phyloP scores from a whole-genome alignment of 2,888 invertebrate species.

The Agonopterix alstromeriana region DNA sequence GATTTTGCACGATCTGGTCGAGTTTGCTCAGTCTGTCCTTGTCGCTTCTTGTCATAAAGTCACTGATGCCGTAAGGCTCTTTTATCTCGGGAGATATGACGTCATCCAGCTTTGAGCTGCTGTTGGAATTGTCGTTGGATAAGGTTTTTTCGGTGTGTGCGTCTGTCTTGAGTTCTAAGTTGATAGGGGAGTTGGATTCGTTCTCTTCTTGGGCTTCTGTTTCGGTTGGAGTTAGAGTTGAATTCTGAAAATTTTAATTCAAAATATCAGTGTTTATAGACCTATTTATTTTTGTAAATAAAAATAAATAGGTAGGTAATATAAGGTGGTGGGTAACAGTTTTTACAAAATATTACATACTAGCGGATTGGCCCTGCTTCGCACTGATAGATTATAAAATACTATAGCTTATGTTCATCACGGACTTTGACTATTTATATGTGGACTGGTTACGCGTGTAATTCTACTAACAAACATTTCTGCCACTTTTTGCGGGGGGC shows the following conservation, averaged over 20 bases:
- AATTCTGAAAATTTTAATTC: constrained; percentile 36
- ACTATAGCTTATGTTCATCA: no score
- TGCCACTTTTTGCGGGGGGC: no score
- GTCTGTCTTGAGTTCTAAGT: constrained; percentile 36
- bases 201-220: constrained; percentile 31
- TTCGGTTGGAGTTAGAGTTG: constrained; percentile 46
- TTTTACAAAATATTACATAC: no score
- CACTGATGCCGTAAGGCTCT: constrained; percentile 23
- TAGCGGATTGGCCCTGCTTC: no score
- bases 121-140: constrained; percentile 32
- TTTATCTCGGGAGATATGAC: constrained; percentile 30
- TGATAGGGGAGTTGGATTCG: constrained; percentile 30
- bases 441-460: no score
- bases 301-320: no score
- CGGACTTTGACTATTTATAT: no score
- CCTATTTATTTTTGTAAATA: no score
- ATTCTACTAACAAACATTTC: no score
- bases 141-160: constrained; percentile 19
- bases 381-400: no score
- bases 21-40: constrained; percentile 63
- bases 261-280: background rate
- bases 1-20: constrained; percentile 66
- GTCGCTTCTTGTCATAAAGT: constrained; percentile 35
- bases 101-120: constrained; percentile 36
- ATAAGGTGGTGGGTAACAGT: no score